These are phyloP conservation scores for Rhynchotus rufescens DNA, from an alignment of 2,797 vertebrate genomes.

Conservation along the genomic window DNA sequence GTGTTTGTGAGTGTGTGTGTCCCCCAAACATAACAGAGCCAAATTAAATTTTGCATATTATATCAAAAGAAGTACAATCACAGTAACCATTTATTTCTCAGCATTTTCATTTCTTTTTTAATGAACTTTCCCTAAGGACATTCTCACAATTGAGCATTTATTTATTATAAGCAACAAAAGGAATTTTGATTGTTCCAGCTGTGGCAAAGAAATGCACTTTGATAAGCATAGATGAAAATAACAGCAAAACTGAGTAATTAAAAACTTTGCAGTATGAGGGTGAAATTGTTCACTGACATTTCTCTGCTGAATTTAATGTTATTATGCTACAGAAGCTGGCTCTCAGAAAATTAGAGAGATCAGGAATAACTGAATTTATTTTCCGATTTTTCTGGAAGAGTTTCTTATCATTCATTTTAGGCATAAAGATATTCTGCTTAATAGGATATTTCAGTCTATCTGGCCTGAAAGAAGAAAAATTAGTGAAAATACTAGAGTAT, in stretches of 20 bases:
- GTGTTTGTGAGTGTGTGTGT: constrained; percentile 14
- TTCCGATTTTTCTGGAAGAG: neutral
- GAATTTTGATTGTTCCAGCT: constrained; percentile 72
- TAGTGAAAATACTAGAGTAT: neutral
- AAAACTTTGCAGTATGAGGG: constrained; percentile 33
- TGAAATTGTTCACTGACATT: neutral
- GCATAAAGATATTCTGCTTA: neutral
- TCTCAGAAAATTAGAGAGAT: neutral
- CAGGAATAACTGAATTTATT: neutral
- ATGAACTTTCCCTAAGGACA: constrained; percentile 77
- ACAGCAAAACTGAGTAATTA: constrained; percentile 34
- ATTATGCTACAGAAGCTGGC: neutral
- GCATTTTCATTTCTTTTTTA: constrained; percentile 72
- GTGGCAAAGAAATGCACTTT: constrained; percentile 63
- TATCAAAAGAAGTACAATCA: constrained; percentile 75
- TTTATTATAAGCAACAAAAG: constrained; percentile 76
- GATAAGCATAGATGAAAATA: constrained; percentile 58
- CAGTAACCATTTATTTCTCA: constrained; percentile 74
- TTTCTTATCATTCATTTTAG: neutral
- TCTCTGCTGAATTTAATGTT: neutral
- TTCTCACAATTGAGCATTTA: constrained; percentile 75
- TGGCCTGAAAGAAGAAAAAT: neutral
- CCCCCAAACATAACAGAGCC: constrained; percentile 31
- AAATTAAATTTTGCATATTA: constrained; percentile 79
- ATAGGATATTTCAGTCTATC: neutral